These are phyloP conservation scores for Probosciger aterrimus DNA, from an alignment of 2,113 vertebrate genomes.

Conservation along the genomic window DNA sequence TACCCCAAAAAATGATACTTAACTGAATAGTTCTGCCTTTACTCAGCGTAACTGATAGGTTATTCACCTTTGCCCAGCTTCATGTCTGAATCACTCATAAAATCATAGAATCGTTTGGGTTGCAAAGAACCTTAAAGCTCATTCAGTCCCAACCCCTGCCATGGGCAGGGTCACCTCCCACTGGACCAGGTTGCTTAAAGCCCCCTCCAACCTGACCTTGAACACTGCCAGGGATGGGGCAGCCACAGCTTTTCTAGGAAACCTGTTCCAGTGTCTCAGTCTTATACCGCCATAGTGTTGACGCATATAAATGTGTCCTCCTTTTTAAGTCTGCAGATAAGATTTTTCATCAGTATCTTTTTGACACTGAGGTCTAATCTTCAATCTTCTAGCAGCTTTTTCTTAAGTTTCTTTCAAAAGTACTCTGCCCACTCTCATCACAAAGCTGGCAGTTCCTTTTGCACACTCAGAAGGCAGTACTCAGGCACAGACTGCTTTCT, in stretches of 20 bases:
- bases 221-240: neutral
- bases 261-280: neutral
- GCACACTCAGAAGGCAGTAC: neutral
- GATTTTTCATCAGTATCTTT: slow-evolving; percentile 6
- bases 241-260: neutral
- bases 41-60: neutral
- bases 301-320: neutral
- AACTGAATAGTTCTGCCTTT: neutral
- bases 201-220: neutral
- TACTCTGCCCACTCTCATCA: neutral
- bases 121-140: neutral
- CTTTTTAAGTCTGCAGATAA: neutral
- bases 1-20: neutral
- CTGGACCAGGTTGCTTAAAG: neutral
- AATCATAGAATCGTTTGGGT: neutral
- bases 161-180: neutral
- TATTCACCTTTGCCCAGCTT: neutral
- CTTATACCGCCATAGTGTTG: neutral
- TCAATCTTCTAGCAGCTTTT: neutral
- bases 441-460: neutral
- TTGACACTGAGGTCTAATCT: neutral
- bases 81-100: neutral
- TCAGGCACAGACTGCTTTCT: neutral
- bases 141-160: neutral
- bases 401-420: neutral